Conservation (phyloP, 2,888 invertebrate species). For the Pycnomerus fuliginosus region DNA sequence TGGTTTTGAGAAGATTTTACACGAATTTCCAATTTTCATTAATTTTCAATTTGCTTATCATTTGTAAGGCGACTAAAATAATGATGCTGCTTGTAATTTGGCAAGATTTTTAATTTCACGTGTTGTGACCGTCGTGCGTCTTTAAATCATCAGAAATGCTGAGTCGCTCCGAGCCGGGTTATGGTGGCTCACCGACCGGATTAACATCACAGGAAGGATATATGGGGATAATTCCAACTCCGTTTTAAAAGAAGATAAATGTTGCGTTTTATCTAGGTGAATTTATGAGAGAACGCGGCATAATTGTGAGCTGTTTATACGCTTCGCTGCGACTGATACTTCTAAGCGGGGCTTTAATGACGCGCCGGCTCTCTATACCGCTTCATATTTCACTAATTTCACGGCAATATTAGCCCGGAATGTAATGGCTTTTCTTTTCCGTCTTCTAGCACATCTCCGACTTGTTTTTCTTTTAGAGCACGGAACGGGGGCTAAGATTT, state of each 20-base stretch:
- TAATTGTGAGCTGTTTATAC: slow-evolving; percentile 51
- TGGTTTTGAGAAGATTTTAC: too few species aligned
- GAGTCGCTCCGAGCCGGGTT: slow-evolving; percentile 36
- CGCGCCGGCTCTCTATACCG: slow-evolving; percentile 29
- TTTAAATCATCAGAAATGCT: slow-evolving; percentile 52
- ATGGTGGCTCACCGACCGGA: slow-evolving; percentile 42
- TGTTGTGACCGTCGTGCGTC: slow-evolving; percentile 36
- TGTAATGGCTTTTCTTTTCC: slow-evolving; percentile 42
- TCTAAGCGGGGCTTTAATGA: slow-evolving; percentile 14
- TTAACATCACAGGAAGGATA: slow-evolving; percentile 50
- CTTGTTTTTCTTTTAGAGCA: too few species aligned
- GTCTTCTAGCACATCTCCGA: too few species aligned
- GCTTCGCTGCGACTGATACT: slow-evolving; percentile 37
- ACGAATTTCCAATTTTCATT: too few species aligned
- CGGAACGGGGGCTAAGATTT: too few species aligned
- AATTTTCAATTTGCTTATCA: too few species aligned
- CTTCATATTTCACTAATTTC: slow-evolving; percentile 41
- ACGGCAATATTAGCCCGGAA: slow-evolving; percentile 39
- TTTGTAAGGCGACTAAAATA: too few species aligned
- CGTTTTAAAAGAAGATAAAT: slow-evolving; percentile 53
- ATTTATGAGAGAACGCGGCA: slow-evolving; percentile 51
- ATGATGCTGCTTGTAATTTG: too few species aligned
- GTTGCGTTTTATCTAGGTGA: slow-evolving; percentile 51
- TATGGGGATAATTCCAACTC: slow-evolving; percentile 49
- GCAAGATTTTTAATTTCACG: slow-evolving; percentile 41